A percentile compares a stretch with the other conserved stretches of the same genome.
Evolutionary conservation across 2,113 vertebrate species (phyloP).

Genomic region (Oophaga pumilio): DNA sequence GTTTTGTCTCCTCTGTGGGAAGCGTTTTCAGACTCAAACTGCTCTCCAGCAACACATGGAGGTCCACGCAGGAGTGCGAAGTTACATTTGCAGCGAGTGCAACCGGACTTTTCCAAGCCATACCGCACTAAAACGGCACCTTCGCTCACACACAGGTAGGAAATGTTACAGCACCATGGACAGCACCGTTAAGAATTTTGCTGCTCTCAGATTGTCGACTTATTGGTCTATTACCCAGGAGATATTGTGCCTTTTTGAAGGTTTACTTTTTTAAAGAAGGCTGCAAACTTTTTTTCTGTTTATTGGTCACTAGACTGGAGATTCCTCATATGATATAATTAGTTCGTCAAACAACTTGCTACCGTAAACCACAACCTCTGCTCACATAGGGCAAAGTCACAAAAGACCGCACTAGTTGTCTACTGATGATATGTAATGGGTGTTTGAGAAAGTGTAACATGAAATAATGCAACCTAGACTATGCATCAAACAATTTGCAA

Average conservation of each 20-base stretch:
- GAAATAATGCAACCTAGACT: not conserved
- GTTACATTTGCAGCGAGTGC: slow-evolving; percentile 98
- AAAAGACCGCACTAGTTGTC: not conserved
- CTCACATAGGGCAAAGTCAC: not conserved
- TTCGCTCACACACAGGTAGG: slow-evolving; percentile 96
- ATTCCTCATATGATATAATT: not conserved
- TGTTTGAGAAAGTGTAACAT: not conserved
- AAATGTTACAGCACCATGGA: slow-evolving; percentile 34
- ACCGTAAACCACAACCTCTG: not conserved
- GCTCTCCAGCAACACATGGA: slow-evolving; percentile 99
- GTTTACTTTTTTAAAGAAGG: not conserved
- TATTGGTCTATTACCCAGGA: not conserved
- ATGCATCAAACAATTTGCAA: not conserved
- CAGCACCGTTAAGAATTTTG: not conserved
- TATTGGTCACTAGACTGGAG: not conserved
- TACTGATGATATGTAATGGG: not conserved
- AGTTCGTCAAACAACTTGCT: too few species aligned
- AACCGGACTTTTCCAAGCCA: slow-evolving; percentile 98
- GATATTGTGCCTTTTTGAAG: not conserved
- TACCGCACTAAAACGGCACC: slow-evolving; percentile 96
- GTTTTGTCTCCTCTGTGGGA: slow-evolving; percentile 96
- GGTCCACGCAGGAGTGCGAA: slow-evolving; percentile 94
- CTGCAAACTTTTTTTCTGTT: not conserved
- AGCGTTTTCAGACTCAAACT: slow-evolving; percentile 94
- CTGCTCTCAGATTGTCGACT: not conserved